These are phyloP conservation scores for Cantharis rufa DNA, from an alignment of 2,888 invertebrate species.

Conservation along the genomic window DNA sequence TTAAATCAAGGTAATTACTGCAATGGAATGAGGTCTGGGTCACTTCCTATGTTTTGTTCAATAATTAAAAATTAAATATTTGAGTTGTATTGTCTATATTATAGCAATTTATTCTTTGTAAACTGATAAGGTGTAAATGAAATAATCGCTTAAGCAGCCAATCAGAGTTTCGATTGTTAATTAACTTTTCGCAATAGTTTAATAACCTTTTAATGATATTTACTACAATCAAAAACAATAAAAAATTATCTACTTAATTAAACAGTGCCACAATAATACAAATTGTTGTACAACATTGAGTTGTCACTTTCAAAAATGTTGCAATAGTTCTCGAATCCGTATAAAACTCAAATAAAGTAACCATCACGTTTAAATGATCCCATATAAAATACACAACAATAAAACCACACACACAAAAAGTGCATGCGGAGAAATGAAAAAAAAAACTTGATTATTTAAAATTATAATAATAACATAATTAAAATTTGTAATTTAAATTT, in stretches of 20 bases:
- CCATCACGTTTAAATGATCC: neutral
- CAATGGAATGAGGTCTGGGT: neutral
- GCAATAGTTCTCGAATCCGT: neutral
- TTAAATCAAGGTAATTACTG: neutral
- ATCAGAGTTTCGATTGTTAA: neutral
- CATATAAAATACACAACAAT: neutral
- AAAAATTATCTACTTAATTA: neutral
- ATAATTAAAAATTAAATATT: neutral
- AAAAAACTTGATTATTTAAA: neutral
- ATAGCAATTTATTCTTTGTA: neutral
- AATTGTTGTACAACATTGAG: neutral
- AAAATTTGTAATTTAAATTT: neutral
- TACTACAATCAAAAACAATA: neutral
- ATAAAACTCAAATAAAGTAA: neutral
- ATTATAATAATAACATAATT: neutral
- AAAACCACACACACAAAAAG: neutral
- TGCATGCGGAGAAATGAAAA: neutral
- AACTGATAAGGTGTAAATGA: neutral
- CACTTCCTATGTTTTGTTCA: neutral
- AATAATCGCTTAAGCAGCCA: neutral
- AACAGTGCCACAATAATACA: neutral
- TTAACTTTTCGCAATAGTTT: neutral
- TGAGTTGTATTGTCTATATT: neutral
- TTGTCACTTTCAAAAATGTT: slow-evolving; percentile 1
- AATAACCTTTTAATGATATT: neutral